Base-by-base conservation (phyloP, 1,140 invertebrate species). In the Sinonovacula constricta region DNA sequence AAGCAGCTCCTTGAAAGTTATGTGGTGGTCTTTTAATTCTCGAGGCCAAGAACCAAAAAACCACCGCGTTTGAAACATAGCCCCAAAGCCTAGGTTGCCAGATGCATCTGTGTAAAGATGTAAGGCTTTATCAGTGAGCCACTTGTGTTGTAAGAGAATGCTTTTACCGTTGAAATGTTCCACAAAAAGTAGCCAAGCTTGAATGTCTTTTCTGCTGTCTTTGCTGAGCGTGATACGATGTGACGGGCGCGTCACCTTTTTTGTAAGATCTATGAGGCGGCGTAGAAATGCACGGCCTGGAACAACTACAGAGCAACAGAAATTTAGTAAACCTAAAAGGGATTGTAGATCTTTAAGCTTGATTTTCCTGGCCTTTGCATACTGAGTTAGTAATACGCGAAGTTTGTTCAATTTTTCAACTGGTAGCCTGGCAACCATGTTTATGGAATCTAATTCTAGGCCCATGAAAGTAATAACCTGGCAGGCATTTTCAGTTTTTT, bases 51-150 rank as follows among this genome's bases (percentile, higher is more conserved):
- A 10, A 12, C 45, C 30, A 36, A 3, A 53, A 24, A 39, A 62
- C 53, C 71, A 63, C 4, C 57, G 22, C 1, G 28, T 53, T 31
- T n/a, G 26, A 39, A 76, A 59, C 36, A 28, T 30, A 30, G 31
- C 53, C 45, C 68, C 14, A 18, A 69, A 1, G 36, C 67, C 7
- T 49, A 26, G n/a, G 56, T 31, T 2, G n/a, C 54, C 39, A 3
- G 72, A 66, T 33, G 81, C 65, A 39, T 77, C 71, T 0, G 70
- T 71, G 54, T 76, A 67, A 10, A 80, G 54, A 34, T 78, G 78
- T n/a, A 79, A 53, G 22, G 7, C 14, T 0, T 60, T 30, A 14
- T n/a, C 22, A 4, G 57, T 26, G 30, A 60, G 24, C 57, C 57
- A 60, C 5, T 30, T 22, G 24, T 60, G 5, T 2, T 60, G 24